Evolutionary conservation across 2,113 vertebrate species (phyloP), one percentile per base, ranked within the genome.

Genomic region (Nannobrachium achirus): DNA sequence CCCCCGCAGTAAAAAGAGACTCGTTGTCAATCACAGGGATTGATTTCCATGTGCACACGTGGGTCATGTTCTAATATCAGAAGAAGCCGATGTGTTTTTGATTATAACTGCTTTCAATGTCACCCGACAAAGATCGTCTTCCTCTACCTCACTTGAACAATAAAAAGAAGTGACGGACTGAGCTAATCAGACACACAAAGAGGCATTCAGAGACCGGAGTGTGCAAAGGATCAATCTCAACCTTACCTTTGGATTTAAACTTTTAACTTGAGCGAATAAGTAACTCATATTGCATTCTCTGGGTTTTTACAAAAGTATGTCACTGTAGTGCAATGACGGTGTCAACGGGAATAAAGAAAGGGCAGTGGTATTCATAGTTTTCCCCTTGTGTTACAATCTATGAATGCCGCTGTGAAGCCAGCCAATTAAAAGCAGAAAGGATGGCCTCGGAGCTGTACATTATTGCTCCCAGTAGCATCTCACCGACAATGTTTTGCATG

Each of bases 41-140:
- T 92, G 90, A 93, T 92, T 91, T 89, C 83, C 75, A 74, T 81
- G 78, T 84, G 86, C 87, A 50, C 84, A 84, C 78, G 87, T 86
- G 86, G 88, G 90, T 91, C 90, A 92, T n/a, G 85, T 83, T 87
- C 89, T 89, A 81, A 86, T 89, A 89, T 91, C 84, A 88, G 25
- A 79, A 82, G 88, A 86, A 46, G 72, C 81, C 78, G 85, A 92
- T 89, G 87, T 89, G 88, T 87, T 91, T 93, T 78, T 76, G 63
- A 69, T 78, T 74, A 82, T 89, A 86, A 86, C 83, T 89, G 86
- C n/a, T 78, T 86, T 84, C 85, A 76, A 73, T 75, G 85, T 75
- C 86, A 77, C 88, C 91, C 89, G 68, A 88, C 89, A 70, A 78
- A 82, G 78, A 84, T 81, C 78, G 87, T 91, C 86, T 88, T 86